These are phyloP conservation scores for Ruditapes philippinarum DNA, from an alignment of 1,140 invertebrate species.

Conservation along the genomic window DNA sequence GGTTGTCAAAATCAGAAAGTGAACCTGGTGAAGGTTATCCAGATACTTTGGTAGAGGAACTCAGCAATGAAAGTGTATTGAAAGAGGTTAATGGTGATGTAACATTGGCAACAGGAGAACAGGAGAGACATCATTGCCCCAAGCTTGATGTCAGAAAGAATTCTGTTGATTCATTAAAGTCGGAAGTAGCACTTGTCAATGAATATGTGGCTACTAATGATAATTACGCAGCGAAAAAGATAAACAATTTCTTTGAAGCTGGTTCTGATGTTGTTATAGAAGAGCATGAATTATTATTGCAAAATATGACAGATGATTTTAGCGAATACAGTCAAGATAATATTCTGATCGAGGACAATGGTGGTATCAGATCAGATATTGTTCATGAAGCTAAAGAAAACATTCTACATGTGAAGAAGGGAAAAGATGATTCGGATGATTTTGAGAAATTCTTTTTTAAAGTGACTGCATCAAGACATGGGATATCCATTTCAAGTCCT, in stretches of 20 bases:
- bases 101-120: no score
- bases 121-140: no score
- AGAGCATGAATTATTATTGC: conserved; percentile 40
- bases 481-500: conserved; percentile 39
- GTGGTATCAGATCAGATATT: no score
- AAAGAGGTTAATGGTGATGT: no score
- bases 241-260: neutral
- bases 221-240: no score
- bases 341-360: no score
- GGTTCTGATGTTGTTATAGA: conserved; percentile 40
- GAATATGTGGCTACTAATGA: neutral
- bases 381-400: neutral
- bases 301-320: no score
- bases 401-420: neutral
- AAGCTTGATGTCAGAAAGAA: no score
- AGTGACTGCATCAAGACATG: conserved; percentile 21
- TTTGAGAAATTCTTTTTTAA: conserved; percentile 41
- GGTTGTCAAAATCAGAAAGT: neutral
- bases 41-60: no score
- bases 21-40: neutral
- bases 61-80: no score
- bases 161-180: no score
- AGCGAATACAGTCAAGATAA: no score
- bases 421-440: neutral
- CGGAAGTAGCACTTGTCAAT: neutral